These are phyloP conservation scores for Psylliodes chrysocephalus DNA, from an alignment of 2,888 invertebrate species.

Conservation along the genomic window DNA sequence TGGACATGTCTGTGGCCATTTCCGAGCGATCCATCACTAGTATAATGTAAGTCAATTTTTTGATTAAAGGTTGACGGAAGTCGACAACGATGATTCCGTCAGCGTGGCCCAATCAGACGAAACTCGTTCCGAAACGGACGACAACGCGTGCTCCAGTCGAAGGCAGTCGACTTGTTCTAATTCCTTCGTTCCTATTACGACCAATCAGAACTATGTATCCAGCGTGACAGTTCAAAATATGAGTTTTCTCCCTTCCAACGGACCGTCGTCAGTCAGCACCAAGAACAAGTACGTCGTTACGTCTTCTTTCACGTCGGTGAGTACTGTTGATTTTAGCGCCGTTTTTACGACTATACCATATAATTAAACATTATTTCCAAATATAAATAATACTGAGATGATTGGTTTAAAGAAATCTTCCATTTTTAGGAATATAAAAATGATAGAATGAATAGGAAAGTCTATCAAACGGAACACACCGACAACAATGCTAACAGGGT, in stretches of 20 bases:
- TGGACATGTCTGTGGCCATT: no score
- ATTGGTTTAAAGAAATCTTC: no score
- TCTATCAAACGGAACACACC: slow-evolving; percentile 60
- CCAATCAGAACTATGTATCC: slow-evolving; percentile 45
- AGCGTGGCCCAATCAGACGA: slow-evolving; percentile 70
- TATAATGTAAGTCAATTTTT: no score
- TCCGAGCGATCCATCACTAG: no score
- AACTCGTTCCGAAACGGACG: slow-evolving; percentile 68
- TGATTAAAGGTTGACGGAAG: slow-evolving; percentile 79
- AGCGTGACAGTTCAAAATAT: slow-evolving; percentile 35
- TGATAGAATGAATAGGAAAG: slow-evolving; percentile 51
- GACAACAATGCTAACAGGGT: slow-evolving; percentile 65
- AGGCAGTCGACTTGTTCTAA: slow-evolving; percentile 46
- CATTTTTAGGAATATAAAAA: slow-evolving; percentile 49
- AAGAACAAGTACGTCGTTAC: slow-evolving; percentile 36
- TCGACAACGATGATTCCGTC: slow-evolving; percentile 74
- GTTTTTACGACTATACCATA: no score
- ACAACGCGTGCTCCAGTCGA: slow-evolving; percentile 52
- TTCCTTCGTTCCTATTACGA: slow-evolving; percentile 48
- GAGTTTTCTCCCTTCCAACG: slow-evolving; percentile 32
- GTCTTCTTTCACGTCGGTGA: slow-evolving; percentile 20
- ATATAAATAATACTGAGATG: no score
- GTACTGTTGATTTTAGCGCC: neutral
- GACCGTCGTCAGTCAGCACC: slow-evolving; percentile 21
- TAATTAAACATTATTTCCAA: no score